Evolutionary conservation across 2,888 invertebrate species (phyloP).

Genomic region (Acronicta alni): DNA sequence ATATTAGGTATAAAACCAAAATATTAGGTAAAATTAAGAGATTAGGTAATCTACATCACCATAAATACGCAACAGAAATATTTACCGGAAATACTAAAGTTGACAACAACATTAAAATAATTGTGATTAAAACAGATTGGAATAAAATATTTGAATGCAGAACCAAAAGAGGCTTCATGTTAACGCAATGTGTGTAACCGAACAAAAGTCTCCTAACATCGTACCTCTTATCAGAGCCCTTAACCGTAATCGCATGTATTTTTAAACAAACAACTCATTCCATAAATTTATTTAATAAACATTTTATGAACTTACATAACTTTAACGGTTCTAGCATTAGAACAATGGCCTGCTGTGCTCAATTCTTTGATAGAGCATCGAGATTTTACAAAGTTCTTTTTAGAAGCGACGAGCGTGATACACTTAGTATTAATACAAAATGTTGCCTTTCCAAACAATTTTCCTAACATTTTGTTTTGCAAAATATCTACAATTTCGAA

Average conservation of each 20-base stretch:
- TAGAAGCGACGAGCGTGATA: slow-evolving; percentile 73
- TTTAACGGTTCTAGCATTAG: slow-evolving; percentile 70
- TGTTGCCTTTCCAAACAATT: slow-evolving; percentile 81
- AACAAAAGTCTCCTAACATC: slow-evolving; percentile 17
- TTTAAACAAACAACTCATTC: slow-evolving; percentile 59
- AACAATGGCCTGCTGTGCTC: slow-evolving; percentile 74
- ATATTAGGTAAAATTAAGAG: too few species aligned
- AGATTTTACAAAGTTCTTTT: slow-evolving; percentile 76
- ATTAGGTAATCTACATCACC: neutral
- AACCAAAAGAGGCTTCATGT: slow-evolving; percentile 24
- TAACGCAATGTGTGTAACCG: slow-evolving; percentile 23
- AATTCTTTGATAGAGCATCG: slow-evolving; percentile 78
- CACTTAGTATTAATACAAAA: slow-evolving; percentile 81
- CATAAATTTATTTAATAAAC: slow-evolving; percentile 69
- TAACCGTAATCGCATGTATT: slow-evolving; percentile 40
- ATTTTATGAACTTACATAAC: slow-evolving; percentile 64
- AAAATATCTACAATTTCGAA: slow-evolving; percentile 83
- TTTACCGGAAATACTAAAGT: slow-evolving; percentile 14
- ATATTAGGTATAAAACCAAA: too few species aligned
- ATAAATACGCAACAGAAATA: neutral
- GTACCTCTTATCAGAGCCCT: slow-evolving; percentile 49
- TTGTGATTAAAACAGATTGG: neutral
- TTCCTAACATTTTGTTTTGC: slow-evolving; percentile 80
- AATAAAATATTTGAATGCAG: slow-evolving; percentile 7
- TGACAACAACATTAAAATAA: slow-evolving; percentile 7